phyloP scores from a whole-genome alignment of 2,797 vertebrate genomes.

The Margarornis squamiger region DNA sequence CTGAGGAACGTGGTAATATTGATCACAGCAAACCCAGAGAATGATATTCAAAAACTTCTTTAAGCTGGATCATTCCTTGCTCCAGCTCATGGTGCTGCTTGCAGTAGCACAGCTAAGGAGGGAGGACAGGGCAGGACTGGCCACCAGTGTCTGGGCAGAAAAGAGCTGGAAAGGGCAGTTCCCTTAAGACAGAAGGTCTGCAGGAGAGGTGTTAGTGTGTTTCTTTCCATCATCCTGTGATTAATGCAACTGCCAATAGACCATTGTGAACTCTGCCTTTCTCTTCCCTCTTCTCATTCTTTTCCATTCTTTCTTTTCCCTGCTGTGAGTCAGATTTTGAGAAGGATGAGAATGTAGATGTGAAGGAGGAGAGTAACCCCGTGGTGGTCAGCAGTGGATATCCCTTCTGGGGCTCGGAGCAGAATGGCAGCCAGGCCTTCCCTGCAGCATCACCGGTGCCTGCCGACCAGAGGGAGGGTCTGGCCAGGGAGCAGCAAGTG shows the following conservation, averaged over 20 bases:
- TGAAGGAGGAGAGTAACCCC: conserved; percentile 66
- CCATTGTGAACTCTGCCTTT: neutral
- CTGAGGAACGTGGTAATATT: conserved; percentile 59
- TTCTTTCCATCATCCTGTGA: neutral
- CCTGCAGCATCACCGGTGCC: conserved; percentile 73
- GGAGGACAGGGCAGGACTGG: neutral
- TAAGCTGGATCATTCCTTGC: neutral
- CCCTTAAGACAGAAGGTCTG: neutral
- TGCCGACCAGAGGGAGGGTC: conserved; percentile 72
- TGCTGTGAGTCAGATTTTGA: conserved; percentile 48
- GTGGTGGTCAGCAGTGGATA: conserved; percentile 73
- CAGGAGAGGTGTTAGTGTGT: neutral
- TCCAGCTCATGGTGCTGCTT: neutral
- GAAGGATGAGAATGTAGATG: conserved; percentile 20
- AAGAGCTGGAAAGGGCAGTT: neutral
- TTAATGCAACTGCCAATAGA: neutral
- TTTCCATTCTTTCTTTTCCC: neutral
- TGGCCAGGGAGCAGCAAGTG: conserved; percentile 83
- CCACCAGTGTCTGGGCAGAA: neutral
- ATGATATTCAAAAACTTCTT: neutral
- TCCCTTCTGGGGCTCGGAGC: conserved; percentile 80
- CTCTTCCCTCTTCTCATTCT: neutral
- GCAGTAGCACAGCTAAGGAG: neutral
- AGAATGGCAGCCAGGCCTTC: conserved; percentile 62
- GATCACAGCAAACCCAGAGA: neutral